Evolutionary conservation across 1,140 invertebrate species (phyloP), one percentile per base, ranked within the genome.

Genomic region (Penaeus japonicus): DNA sequence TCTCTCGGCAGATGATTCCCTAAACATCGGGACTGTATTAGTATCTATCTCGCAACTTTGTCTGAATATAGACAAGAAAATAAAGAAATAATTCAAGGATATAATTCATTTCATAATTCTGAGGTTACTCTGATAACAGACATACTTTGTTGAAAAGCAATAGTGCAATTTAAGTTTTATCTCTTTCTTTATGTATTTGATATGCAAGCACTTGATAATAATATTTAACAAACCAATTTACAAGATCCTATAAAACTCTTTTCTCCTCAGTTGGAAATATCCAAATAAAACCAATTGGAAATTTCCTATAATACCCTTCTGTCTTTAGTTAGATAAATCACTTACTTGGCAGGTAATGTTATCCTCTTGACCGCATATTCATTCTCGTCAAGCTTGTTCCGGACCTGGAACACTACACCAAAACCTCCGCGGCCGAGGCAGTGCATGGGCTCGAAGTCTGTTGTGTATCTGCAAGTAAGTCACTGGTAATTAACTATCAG

Each of bases 291-390:
- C n/a, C 73, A 20, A 32, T 75, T 2, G 39, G 75, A 35, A 78
- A 78, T 30, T 22, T 15, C 32, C 32, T 35, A 78, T 65, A 22
- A 65, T 24, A 24, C n/a, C 10, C 10, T 27, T 65, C 18, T 24
- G 30, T 7, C 3, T 18, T 1, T 24, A 65, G 2, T 47, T 53
- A 54, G 20, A 62, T 54, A 81, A 32, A 90, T 10, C 62, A 91
- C 93, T 92, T 92, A 97, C 96, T 95, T 96, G 91, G 96, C 96
- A 18, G 97, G 96, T 85, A 99, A 93, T 12, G 95, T 95, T 77
- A 99, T 99, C 91, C 98, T 95, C 93, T 99, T 99, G 0, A 99
- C 95, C 30, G 98, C 98, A 94, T 99, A 99, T 90, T 96, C 94
- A 91, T 97, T 96, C 91, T 99, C 96, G 92, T 99, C 98, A 83